A percentile compares a stretch with the other conserved stretches of the same genome.
phyloP scores from a whole-genome alignment of 2,113 vertebrate genomes.

The Xerus inauris region DNA sequence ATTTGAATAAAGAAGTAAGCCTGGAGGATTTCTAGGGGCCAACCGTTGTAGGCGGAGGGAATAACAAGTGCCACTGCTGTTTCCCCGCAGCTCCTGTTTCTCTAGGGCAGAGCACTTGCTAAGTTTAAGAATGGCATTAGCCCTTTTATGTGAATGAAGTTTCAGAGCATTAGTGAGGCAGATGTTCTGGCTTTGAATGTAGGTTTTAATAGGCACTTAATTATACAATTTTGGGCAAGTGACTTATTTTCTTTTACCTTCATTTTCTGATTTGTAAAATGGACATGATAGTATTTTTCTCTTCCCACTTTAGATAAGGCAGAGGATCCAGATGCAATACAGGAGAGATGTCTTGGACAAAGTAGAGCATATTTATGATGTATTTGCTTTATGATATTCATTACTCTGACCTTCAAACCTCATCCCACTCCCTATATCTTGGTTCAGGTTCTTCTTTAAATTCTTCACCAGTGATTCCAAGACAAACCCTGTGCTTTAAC shows the following conservation, averaged over 20 bases:
- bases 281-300: conserved; percentile 4
- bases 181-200: background rate
- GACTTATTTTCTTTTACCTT: conserved; percentile 17
- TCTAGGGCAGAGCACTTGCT: background rate
- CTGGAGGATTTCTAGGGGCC: background rate
- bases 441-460: conserved; percentile 1
- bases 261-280: conserved; percentile 55
- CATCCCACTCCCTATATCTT: background rate
- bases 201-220: conserved; percentile 17
- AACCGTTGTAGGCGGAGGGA: background rate
- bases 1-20: background rate
- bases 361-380: background rate
- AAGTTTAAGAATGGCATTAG: background rate
- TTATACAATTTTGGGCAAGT: background rate
- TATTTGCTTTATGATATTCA: background rate
- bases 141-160: background rate
- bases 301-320: background rate
- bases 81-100: background rate
- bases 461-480: background rate
- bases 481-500: background rate
- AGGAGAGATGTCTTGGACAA: background rate
- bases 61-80: background rate
- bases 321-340: background rate
- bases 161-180: background rate
- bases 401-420: background rate